Conservation (phyloP, 1,140 invertebrate species). For the Muscidifurax raptorellus region DNA sequence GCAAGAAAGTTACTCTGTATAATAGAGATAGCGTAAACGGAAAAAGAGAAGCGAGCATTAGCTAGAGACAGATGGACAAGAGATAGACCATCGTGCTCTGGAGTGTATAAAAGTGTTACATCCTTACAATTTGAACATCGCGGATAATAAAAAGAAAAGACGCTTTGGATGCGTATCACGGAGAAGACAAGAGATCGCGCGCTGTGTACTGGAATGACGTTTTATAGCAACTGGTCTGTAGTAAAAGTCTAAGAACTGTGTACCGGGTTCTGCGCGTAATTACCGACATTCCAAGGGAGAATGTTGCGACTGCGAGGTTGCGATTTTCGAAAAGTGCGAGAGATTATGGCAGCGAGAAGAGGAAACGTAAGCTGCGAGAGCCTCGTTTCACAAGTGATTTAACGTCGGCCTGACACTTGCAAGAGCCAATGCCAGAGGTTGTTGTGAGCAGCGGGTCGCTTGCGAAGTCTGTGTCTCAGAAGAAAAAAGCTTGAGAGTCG, state of each 20-base stretch:
- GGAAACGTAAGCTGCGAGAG: neutral
- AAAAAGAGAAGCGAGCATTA: neutral
- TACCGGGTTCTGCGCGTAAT: neutral
- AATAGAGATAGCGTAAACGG: conserved; percentile 18
- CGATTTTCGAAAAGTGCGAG: neutral
- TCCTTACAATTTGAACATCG: neutral
- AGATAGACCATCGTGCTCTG: neutral
- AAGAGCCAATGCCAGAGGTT: neutral
- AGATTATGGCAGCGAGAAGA: conserved; percentile 6
- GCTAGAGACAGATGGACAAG: conserved; percentile 13
- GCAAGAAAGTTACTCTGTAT: neutral
- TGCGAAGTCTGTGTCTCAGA: neutral
- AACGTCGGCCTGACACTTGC: neutral
- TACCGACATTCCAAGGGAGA: neutral
- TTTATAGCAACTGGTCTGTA: neutral
- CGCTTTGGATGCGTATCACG: neutral
- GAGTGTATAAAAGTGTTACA: conserved; percentile 1
- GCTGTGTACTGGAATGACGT: neutral
- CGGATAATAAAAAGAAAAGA: neutral
- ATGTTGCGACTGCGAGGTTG: neutral
- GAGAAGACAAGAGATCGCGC: neutral
- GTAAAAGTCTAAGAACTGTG: neutral
- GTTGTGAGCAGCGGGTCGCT: neutral
- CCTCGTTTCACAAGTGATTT: neutral
- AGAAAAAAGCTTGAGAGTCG: neutral